phyloP scores from a whole-genome alignment of 2,888 invertebrate species.

The Corythucha ciliata region DNA sequence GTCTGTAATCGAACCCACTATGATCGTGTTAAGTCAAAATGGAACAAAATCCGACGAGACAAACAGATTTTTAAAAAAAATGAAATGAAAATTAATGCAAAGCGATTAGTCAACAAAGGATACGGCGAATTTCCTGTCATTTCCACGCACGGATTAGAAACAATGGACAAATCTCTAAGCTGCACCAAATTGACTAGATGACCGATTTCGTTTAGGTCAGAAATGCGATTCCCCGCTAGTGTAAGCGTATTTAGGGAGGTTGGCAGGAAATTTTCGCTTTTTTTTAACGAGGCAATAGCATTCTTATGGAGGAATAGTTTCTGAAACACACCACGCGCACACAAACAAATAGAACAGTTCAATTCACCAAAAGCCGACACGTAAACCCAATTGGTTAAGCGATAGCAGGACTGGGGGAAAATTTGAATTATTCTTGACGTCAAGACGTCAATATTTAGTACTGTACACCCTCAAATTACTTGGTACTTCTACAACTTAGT shows the following conservation, averaged over 20 bases:
- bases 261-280: constrained; percentile 75
- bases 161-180: constrained; percentile 71
- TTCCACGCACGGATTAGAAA: constrained; percentile 77
- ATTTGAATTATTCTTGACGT: too few species aligned
- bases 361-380: not conserved
- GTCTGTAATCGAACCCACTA: constrained; percentile 84
- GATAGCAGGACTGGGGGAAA: constrained; percentile 12
- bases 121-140: constrained; percentile 70
- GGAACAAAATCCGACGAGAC: constrained; percentile 12
- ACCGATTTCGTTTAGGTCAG: constrained; percentile 76
- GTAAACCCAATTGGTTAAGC: constrained; percentile 11
- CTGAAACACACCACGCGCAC: constrained; percentile 50
- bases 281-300: constrained; percentile 67
- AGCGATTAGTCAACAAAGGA: constrained; percentile 47
- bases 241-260: constrained; percentile 62
- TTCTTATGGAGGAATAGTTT: constrained; percentile 78
- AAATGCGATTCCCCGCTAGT: constrained; percentile 71
- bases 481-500: too few species aligned
- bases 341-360: constrained; percentile 7
- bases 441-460: too few species aligned
- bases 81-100: constrained; percentile 8
- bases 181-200: constrained; percentile 65
- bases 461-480: too few species aligned
- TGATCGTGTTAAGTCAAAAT: constrained; percentile 11
- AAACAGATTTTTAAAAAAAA: too few species aligned